Base-by-base conservation (phyloP, 2,113 vertebrate genomes). In the Ginglymostoma cirratum region DNA sequence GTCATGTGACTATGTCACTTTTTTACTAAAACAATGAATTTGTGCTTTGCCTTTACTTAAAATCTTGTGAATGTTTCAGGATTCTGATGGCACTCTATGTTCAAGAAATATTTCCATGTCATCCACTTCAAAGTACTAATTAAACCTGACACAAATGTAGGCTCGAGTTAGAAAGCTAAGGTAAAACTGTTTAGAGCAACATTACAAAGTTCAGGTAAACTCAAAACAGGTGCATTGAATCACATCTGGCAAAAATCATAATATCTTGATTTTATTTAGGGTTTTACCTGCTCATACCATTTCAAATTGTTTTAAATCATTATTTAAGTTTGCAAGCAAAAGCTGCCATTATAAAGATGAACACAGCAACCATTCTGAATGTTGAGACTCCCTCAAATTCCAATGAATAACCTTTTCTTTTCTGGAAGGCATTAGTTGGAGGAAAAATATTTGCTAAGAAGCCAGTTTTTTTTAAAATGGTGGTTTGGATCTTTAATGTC, bases 351-450 rank as follows among this genome's bases (percentile, higher is more conserved):
- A 67, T 66, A 21, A 23, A 15, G 61, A 93, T 93, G 89, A 93
- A 93, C 89, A 92, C 55, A 92, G 89, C 55, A 67, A 19, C 89
- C 89, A 93, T 93, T 65, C 61, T 93, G 89, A 66, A 93, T 61
- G 34, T 23, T 38, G 5, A 93, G 34, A 6, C 3, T 66, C n/a
- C 5, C 61, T 66, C 89, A 66, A 93, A 66, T 21, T 66, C 21
- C 65, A 66, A 66, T 23, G 61, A 93, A 93, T 93, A n/a, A 6
- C 61, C 38, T 5, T 66, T 66, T 38, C 23, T 65, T 65, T 65
- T 66, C 15, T 66, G 66, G n/a, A n/a, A 1, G 89, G 30, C 15
- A 24, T 38, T 66, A 7, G 17, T 67, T n/a, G 6, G 34, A 93
- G 89, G 61, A 67, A 7, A 38, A 23, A 66, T 67, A 66, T 38